Base-by-base conservation (phyloP, 2,797 vertebrate genomes). In the Antennarius maculatus region DNA sequence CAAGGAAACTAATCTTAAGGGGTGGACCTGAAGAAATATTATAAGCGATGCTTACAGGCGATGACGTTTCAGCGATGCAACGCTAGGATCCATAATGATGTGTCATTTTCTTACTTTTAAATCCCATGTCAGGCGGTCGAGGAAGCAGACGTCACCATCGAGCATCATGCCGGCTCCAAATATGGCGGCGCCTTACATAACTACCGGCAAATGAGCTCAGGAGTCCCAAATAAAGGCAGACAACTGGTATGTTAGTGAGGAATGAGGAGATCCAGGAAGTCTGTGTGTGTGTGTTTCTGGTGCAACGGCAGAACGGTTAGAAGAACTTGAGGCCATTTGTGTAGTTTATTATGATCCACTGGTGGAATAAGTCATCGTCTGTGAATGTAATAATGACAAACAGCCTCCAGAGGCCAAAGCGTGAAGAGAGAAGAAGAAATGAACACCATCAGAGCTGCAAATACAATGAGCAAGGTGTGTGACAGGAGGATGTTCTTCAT, bases 121-220 rank as follows among this genome's bases (percentile, higher is more conserved):
- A 23, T 66, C 18, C 17, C 31, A 47, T 62, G 17, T n/a, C 29
- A 52, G 61, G 42, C 49, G 52, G 43, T 55, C 43, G 34, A 23
- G 5, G 0, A 42, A 61, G 61, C 0, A 52, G 61, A 45, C 69
- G 54, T 79, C 76, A 79, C 58, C 1, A 42, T 4, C 9, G 46
- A 74, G 13, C 70, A 66, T 54, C 16, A 67, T 11, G 31, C 37
- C 12, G 17, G 11, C 54, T 72, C 77, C 71, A 76, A 71, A 68
- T 66, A 76, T 69, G 79, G 71, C 18, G 50, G 0, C 28, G 57
- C 69, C 28, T 80, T 82, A 81, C 66, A 47, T 76, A 81, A 83
- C 76, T 67, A 58, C 56, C 27, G 13, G 47, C 55, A 34, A 69
- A 59, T 67, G 50, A 75, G 54, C 41, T 6, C 28, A 66, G 74